phyloP scores from a whole-genome alignment of 2,797 vertebrate genomes.

The Bradypus variegatus region DNA sequence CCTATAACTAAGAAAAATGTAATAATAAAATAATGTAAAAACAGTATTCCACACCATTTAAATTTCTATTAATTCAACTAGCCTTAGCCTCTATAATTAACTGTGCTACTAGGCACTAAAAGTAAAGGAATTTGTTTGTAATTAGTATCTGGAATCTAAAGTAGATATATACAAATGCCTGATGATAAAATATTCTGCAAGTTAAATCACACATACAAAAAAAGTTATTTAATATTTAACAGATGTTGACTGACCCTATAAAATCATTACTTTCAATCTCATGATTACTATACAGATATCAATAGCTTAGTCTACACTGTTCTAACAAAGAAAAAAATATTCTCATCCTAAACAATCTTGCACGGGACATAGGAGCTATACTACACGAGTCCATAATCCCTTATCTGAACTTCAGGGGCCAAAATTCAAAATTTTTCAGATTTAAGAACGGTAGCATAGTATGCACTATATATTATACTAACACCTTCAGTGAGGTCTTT shows the following conservation, averaged over 20 bases:
- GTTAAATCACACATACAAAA: neutral
- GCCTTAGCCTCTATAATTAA: constrained; percentile 21
- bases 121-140: neutral
- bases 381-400: neutral
- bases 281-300: neutral
- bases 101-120: neutral
- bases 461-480: neutral
- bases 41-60: neutral
- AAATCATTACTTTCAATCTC: constrained; percentile 32
- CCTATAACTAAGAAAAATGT: constrained; percentile 15
- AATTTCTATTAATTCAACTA: constrained; percentile 24
- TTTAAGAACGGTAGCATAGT: neutral
- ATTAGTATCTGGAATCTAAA: neutral
- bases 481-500: neutral
- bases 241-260: neutral
- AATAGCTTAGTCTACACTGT: neutral
- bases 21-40: constrained; percentile 25
- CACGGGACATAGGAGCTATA: neutral
- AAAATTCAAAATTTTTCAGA: constrained; percentile 14
- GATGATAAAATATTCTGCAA: constrained; percentile 15
- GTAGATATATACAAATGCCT: neutral
- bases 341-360: constrained; percentile 19
- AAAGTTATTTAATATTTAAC: neutral
- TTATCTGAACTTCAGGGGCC: neutral
- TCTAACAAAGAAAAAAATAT: neutral